phyloP scores from a whole-genome alignment of 2,888 invertebrate species.

The Sinotaia quadrata region DNA sequence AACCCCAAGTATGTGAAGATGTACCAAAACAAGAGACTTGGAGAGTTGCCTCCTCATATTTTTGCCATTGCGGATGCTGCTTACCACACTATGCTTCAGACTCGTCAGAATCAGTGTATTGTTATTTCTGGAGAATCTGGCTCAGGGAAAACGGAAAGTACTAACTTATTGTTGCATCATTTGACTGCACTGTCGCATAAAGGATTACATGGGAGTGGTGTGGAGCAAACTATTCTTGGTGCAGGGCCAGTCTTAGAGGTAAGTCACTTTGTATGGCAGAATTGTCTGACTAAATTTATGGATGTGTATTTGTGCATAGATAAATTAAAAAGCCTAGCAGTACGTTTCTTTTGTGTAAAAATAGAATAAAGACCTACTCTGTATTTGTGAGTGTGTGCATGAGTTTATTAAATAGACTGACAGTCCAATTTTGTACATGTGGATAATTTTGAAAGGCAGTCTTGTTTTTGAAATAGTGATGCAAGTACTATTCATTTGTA shows the following conservation, averaged over 20 bases:
- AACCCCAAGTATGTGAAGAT: slow-evolving; percentile 97
- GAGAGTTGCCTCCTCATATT: slow-evolving; percentile 95
- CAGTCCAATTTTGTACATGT: background rate
- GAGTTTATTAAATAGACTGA: no score
- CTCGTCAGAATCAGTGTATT: slow-evolving; percentile 91
- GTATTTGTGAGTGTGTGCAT: no score
- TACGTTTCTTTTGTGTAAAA: background rate
- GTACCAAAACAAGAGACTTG: slow-evolving; percentile 92
- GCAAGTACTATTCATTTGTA: slow-evolving; percentile 63
- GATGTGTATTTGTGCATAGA: slow-evolving; percentile 7
- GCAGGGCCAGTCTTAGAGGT: slow-evolving; percentile 95
- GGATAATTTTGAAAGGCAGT: background rate
- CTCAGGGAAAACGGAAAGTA: slow-evolving; percentile 97
- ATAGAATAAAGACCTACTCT: no score
- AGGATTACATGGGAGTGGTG: slow-evolving; percentile 87
- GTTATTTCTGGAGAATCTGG: slow-evolving; percentile 96
- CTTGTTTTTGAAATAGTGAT: no score
- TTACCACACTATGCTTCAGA: slow-evolving; percentile 93
- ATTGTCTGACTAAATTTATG: background rate
- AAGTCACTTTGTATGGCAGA: slow-evolving; percentile 42
- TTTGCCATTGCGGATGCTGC: slow-evolving; percentile 96
- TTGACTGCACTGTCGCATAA: slow-evolving; percentile 95
- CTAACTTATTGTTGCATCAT: slow-evolving; percentile 94
- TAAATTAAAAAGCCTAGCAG: background rate
- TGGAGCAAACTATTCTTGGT: slow-evolving; percentile 95